These are phyloP conservation scores for Asarcornis scutulata DNA, from an alignment of 2,113 vertebrate genomes.

Conservation along the genomic window DNA sequence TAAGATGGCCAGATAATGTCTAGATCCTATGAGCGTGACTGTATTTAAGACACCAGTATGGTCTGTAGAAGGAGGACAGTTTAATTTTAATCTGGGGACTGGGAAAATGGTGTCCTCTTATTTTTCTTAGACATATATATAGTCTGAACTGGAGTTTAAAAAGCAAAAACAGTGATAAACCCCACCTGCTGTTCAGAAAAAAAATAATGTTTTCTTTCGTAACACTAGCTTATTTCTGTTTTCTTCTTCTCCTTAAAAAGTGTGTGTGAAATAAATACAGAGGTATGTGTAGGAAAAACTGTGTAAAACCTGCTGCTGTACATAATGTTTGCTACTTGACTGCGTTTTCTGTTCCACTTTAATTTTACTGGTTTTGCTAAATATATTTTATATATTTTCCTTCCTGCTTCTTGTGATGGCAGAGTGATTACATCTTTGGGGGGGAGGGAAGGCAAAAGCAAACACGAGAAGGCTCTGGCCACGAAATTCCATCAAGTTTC, in stretches of 20 bases:
- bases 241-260: constrained; percentile 43
- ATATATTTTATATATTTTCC: constrained; percentile 70
- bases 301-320: constrained; percentile 55
- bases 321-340: constrained; percentile 64
- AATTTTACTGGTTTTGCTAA: constrained; percentile 70
- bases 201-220: constrained; percentile 32
- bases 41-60: constrained; percentile 2
- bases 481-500: background rate
- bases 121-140: constrained; percentile 9
- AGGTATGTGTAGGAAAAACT: constrained; percentile 46
- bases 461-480: background rate
- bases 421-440: constrained; percentile 9
- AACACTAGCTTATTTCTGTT: constrained; percentile 40
- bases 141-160: constrained; percentile 14
- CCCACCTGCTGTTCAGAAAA: constrained; percentile 28
- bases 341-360: constrained; percentile 59
- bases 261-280: constrained; percentile 12
- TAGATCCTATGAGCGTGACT: constrained; percentile 3
- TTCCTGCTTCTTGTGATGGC: constrained; percentile 63
- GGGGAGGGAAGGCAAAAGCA: background rate
- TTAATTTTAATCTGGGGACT: constrained; percentile 4
- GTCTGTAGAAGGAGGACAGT: constrained; percentile 4
- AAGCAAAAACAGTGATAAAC: constrained; percentile 30
- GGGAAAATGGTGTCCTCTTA: constrained; percentile 14
- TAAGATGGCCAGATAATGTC: constrained; percentile 29